A percentile compares a stretch with the other conserved stretches of the same genome.
Conservation (phyloP, 2,113 vertebrate species). For the Apodemus speciosus region DNA sequence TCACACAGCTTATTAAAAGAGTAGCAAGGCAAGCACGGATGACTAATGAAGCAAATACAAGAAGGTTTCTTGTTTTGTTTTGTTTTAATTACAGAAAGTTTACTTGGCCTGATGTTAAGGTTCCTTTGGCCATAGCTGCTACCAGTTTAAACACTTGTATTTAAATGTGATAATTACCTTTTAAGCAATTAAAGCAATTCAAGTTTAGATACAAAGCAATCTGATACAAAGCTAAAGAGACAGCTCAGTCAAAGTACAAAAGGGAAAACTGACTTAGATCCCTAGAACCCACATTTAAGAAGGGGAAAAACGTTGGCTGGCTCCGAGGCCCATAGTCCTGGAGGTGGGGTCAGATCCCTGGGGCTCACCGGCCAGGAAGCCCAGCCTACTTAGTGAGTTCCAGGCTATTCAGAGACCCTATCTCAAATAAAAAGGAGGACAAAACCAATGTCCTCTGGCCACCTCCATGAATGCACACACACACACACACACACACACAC, state of each 20-base stretch:
- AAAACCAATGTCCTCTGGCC: background rate
- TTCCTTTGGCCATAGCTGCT: conserved; percentile 18
- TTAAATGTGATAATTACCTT: conserved; percentile 44
- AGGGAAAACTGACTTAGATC: background rate
- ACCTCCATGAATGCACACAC: accelerated
- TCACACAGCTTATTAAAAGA: conserved; percentile 64
- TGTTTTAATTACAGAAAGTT: conserved; percentile 47
- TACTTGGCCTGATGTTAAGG: background rate
- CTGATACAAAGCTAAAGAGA: background rate
- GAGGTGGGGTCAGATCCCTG: background rate
- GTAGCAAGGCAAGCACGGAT: conserved; percentile 6
- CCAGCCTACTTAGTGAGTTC: background rate
- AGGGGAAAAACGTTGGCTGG: background rate
- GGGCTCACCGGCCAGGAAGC: background rate
- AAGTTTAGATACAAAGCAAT: conserved; percentile 29
- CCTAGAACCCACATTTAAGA: background rate
- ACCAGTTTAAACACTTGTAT: conserved; percentile 24
- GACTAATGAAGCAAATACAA: conserved; percentile 57
- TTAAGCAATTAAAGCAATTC: conserved; percentile 53
- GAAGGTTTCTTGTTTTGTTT: conserved; percentile 15
- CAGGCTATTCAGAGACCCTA: background rate
- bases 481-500: background rate
- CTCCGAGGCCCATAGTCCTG: background rate
- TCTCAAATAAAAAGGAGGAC: background rate
- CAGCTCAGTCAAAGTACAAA: background rate